phyloP scores from a whole-genome alignment of 2,797 vertebrate species.

The Onychomys torridus region DNA sequence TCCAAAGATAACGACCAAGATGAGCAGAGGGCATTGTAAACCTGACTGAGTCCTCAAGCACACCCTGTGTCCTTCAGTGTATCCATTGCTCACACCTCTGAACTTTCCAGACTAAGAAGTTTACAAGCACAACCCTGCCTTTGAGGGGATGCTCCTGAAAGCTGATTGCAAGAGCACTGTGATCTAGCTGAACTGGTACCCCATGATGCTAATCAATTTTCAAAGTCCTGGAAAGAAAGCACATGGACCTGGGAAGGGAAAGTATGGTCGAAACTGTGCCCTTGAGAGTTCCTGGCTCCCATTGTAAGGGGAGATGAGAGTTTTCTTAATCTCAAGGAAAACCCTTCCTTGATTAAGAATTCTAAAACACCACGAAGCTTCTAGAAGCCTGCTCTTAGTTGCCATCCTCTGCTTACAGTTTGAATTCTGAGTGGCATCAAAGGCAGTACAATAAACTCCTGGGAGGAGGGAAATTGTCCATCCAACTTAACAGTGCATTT shows the following conservation, averaged over 20 bases:
- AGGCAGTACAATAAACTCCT: slow-evolving; percentile 92
- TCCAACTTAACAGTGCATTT: slow-evolving; percentile 92
- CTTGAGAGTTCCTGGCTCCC: not conserved
- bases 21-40: not conserved
- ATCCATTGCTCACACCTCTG: not conserved
- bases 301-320: slow-evolving; percentile 64
- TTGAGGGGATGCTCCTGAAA: not conserved
- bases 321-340: slow-evolving; percentile 65
- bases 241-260: not conserved
- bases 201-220: not conserved
- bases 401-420: slow-evolving; percentile 91
- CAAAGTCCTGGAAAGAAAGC: not conserved
- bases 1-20: not conserved
- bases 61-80: not conserved
- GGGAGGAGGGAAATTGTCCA: slow-evolving; percentile 86
- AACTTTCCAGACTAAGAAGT: not conserved
- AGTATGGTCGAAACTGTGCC: not conserved
- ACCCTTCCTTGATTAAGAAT: slow-evolving; percentile 75
- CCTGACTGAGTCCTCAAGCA: slow-evolving; percentile 3
- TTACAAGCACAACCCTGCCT: not conserved
- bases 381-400: slow-evolving; percentile 89
- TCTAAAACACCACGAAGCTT: slow-evolving; percentile 82
- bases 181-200: not conserved
- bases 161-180: fast-evolving
- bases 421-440: slow-evolving; percentile 96